These are phyloP conservation scores for Regulus satrapa DNA, from an alignment of 2,113 vertebrate genomes.

Conservation along the genomic window DNA sequence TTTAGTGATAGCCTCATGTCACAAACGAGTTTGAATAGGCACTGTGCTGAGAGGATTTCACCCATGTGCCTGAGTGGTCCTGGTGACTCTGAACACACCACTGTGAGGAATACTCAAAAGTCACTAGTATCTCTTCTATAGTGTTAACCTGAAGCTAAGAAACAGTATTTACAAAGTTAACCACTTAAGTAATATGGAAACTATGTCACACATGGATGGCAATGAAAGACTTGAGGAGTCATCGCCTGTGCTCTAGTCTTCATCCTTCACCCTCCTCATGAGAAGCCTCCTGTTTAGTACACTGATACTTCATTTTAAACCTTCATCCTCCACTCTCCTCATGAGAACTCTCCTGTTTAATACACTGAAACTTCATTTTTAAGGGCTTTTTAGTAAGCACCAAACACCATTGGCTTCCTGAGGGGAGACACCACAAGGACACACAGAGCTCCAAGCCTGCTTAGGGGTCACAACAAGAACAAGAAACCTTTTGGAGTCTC, in stretches of 20 bases:
- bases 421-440: not conserved
- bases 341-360: not conserved
- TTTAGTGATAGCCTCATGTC: not conserved
- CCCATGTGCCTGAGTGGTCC: not conserved
- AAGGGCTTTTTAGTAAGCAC: not conserved
- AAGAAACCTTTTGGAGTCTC: not conserved
- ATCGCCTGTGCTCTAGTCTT: not conserved
- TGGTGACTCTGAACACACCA: not conserved
- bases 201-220: not conserved
- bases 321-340: not conserved
- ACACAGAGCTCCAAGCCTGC: not conserved
- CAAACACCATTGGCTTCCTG: not conserved
- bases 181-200: not conserved
- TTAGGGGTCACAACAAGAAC: not conserved
- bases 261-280: not conserved
- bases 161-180: not conserved
- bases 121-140: not conserved
- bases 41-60: rapidly evolving
- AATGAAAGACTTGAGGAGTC: not conserved
- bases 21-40: rapidly evolving
- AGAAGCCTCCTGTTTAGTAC: not conserved
- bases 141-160: not conserved
- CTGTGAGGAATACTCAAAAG: not conserved
- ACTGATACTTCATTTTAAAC: too few relatives aligned
- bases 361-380: not conserved